These are phyloP conservation scores for Megaleporinus macrocephalus DNA, from an alignment of 2,113 vertebrate genomes.

Conservation along the genomic window DNA sequence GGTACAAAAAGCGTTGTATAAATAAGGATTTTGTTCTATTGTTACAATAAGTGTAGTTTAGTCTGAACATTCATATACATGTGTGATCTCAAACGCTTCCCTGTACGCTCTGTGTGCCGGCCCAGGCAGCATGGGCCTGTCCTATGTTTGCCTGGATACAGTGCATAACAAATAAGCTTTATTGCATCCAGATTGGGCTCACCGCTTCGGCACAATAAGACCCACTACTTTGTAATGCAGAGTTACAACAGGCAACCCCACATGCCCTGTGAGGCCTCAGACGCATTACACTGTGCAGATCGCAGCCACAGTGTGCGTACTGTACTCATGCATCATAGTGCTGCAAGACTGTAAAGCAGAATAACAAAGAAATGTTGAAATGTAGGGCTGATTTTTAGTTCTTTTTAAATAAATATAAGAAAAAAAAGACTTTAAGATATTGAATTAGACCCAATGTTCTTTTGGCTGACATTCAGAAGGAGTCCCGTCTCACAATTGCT, in stretches of 20 bases:
- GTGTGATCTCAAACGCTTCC: background rate
- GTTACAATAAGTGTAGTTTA: too few species aligned
- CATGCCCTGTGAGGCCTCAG: background rate
- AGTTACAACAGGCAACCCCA: slow-evolving; percentile 19
- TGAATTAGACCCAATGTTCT: too few species aligned
- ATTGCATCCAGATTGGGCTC: slow-evolving; percentile 38
- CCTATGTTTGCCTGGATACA: slow-evolving; percentile 22
- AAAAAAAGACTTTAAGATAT: too few species aligned
- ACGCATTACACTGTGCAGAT: background rate
- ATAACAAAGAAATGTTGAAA: too few species aligned
- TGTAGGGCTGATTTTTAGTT: too few species aligned
- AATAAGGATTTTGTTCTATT: too few species aligned
- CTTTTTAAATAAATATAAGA: too few species aligned
- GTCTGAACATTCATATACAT: background rate
- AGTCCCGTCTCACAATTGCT: too few species aligned
- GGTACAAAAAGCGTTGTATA: too few species aligned
- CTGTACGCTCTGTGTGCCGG: background rate
- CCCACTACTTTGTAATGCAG: slow-evolving; percentile 12
- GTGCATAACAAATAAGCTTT: slow-evolving; percentile 22
- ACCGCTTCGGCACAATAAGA: background rate
- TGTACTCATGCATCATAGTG: background rate
- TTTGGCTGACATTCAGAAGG: too few species aligned
- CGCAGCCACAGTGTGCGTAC: background rate
- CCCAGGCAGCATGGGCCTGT: background rate
- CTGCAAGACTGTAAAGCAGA: background rate